Percentiles rank a stretch among this genome's conserved stretches.
Evolutionary conservation across 2,888 invertebrate species (phyloP).

Genomic region (Galerucella pusilla): DNA sequence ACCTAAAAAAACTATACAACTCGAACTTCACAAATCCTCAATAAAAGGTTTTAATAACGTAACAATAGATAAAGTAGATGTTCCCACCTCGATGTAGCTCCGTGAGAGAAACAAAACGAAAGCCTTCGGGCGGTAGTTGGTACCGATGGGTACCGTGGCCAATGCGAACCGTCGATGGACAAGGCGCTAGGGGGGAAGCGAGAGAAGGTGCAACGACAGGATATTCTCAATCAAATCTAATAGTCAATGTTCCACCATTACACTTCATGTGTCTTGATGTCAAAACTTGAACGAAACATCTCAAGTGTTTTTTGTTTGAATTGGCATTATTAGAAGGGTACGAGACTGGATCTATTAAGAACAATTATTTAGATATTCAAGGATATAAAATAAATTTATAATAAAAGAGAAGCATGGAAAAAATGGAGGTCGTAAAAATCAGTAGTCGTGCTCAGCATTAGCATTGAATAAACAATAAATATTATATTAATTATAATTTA

Average conservation of each 20-base stretch:
- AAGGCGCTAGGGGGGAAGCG: constrained; percentile 37
- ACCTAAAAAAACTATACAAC: not conserved
- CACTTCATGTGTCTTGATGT: constrained; percentile 26
- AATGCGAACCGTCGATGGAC: constrained; percentile 38
- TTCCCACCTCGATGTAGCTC: constrained; percentile 24
- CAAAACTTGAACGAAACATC: constrained; percentile 6
- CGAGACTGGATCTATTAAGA: not conserved
- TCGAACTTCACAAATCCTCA: not conserved
- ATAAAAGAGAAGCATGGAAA: no score
- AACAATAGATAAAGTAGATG: not conserved
- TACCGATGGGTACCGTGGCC: constrained; percentile 57
- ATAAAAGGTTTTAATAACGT: not conserved
- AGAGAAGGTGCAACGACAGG: constrained; percentile 49
- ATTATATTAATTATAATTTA: no score
- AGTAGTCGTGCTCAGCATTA: no score
- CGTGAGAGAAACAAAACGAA: constrained; percentile 31
- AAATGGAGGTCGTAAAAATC: no score
- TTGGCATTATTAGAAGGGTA: not conserved
- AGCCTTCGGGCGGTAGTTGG: constrained; percentile 50
- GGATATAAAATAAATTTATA: not conserved
- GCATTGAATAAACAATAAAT: no score
- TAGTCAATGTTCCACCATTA: constrained; percentile 38
- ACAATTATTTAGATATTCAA: not conserved
- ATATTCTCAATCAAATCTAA: constrained; percentile 56
- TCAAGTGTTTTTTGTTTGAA: not conserved